Evolutionary conservation across 1,140 invertebrate genomes (phyloP), one percentile per base, ranked within the genome.

Genomic region (Drosophila bocqueti): DNA sequence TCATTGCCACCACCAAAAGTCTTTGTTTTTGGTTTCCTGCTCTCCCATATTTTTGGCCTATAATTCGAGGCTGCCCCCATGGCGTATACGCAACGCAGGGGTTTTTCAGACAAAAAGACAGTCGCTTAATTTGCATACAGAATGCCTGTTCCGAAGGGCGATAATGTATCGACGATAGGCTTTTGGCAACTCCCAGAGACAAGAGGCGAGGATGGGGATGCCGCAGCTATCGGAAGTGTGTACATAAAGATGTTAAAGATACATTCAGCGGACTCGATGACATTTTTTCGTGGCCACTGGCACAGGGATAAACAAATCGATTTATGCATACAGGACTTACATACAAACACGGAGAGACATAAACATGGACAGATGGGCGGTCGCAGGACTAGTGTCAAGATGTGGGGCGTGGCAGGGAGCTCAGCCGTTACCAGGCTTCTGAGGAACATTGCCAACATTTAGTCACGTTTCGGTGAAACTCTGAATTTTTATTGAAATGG

Each of bases 401-500:
- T 47, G 50, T 16, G 47, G 18, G 54, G 46, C 42, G 15, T 59
- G 40, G 58, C 34, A 59, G 11, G 65, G n/a, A n/a, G 40, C 29
- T 31, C 18, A 49, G 31, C 21, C 50, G 24, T 71, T 46, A 21
- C 8, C 66, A 72, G 24, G 40, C 54, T 34, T 21, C 54, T 24
- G n/a, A 47, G 26, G n/a, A 24, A n/a, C 64, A 57, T 40, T 45
- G 26, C 49, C 43, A 52, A 71, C 73, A 87, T 89, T 87, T 89
- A 59, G 85, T 89, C 84, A 84, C 84, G 84, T 87, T 38, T 61
- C 73, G 42, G 21, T 60, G 62, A 55, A 57, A 58, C 60, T 72
- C 18, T 60, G 63, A 74, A 77, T 66, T 81, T 83, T 89, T 83
- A 89, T 89, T 81, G 73, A 83, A 87, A 89, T 72, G 63, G 76